Conservation (phyloP, 2,797 vertebrate species). For the Sebastes kiyomatsui region DNA sequence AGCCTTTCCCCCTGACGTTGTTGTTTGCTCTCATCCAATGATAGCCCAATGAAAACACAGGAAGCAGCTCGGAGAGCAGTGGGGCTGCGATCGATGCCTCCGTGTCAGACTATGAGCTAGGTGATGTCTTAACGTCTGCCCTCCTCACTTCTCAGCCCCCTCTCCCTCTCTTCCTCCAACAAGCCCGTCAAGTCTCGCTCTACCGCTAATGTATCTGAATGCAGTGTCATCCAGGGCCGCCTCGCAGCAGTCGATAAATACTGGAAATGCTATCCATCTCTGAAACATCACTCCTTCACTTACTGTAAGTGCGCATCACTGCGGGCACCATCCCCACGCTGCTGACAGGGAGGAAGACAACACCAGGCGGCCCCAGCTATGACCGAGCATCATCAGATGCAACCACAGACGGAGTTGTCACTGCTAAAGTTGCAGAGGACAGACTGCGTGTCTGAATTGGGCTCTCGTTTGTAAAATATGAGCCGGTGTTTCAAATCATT, state of each 20-base stretch:
- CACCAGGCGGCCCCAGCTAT: constrained; percentile 53
- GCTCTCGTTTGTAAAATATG: constrained; percentile 31
- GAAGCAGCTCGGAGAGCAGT: constrained; percentile 67
- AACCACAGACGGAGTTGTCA: constrained; percentile 52
- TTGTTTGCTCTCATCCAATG: constrained; percentile 76
- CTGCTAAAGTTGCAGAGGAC: constrained; percentile 44
- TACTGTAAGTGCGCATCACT: constrained; percentile 83
- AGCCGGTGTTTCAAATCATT: constrained; percentile 32
- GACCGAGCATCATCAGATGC: constrained; percentile 54
- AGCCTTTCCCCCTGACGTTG: constrained; percentile 63
- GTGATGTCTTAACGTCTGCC: constrained; percentile 71
- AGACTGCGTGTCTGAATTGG: constrained; percentile 44
- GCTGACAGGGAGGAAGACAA: constrained; percentile 77
- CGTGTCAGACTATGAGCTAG: constrained; percentile 52
- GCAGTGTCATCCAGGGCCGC: constrained; percentile 68
- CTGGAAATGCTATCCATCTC: constrained; percentile 85
- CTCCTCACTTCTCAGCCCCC: constrained; percentile 52
- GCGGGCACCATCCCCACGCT: constrained; percentile 66
- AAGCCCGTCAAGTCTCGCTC: constrained; percentile 61
- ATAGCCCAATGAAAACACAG: constrained; percentile 81
- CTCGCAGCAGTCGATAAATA: constrained; percentile 81
- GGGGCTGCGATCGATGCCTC: constrained; percentile 68
- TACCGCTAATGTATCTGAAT: constrained; percentile 82
- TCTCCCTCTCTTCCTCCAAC: constrained; percentile 39
- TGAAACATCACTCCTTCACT: constrained; percentile 86